Evolutionary conservation across 1,140 invertebrate species (phyloP), one percentile per base, ranked within the genome.

Genomic region (Drosophila simulans): DNA sequence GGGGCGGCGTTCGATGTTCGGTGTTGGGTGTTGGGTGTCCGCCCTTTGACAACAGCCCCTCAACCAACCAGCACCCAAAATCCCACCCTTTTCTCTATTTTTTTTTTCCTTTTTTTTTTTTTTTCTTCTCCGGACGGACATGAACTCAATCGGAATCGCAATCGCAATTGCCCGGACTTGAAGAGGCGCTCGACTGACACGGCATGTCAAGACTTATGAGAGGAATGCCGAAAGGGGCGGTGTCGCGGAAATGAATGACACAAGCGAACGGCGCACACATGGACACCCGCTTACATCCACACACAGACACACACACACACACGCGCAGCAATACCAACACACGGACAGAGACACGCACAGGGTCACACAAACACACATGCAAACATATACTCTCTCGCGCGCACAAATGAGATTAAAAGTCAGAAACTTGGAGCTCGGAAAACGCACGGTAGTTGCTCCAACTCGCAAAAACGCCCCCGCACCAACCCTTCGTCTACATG

Each of bases 321-420:
- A 20, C 20, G n/a, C 43, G 27, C 27, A 31, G 2, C 31, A 31
- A 31, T 31, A 31, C 8, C 31, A 31, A 49, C 51, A 39, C 34
- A 60, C 39, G 39, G 15, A 46, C 45, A 27, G 39, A n/a, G 59
- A 37, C 22, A 55, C 31, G 17, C 25, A 48, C 45, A 63, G 52
- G 53, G 52, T 57, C 43, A 54, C 20, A 22, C 57, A 54, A 31
- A 63, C 40, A 46, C 17, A 46, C 27, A 53, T 43, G 31, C 43
- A 56, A 39, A 48, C 54, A 54, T 57, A 48, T 43, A 62, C 52
- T 45, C 52, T 45, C 57, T 15, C 53, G 27, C 20, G 11, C 22
- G 59, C 46, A 51, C 70, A 88, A 88, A 88, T 88, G 66, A 88
- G 83, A 88, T 88, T 83, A 88, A 88, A 88, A 88, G 83, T 88